Evolutionary conservation across 2,797 vertebrate species (phyloP).

Genomic region (Ciconia nigra): DNA sequence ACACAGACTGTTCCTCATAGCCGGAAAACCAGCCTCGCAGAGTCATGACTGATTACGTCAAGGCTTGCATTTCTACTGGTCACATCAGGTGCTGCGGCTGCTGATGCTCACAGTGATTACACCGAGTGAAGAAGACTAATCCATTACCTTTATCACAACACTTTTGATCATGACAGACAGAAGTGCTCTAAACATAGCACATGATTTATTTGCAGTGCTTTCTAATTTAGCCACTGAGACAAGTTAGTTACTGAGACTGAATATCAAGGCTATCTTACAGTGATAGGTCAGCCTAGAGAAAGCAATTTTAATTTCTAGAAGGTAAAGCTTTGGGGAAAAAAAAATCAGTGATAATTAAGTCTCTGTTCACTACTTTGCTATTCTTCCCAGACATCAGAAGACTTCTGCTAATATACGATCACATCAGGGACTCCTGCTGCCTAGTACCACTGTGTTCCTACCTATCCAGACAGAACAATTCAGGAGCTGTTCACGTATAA

Average conservation of each 20-base stretch:
- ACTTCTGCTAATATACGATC: background rate
- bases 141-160: constrained; percentile 29
- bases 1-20: background rate
- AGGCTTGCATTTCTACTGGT: background rate
- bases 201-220: constrained; percentile 30
- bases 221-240: background rate
- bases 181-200: background rate
- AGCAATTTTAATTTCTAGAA: background rate
- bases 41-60: background rate
- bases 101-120: constrained; percentile 12
- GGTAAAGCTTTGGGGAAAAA: background rate
- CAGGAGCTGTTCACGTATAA: background rate
- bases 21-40: background rate
- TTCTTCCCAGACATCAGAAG: background rate
- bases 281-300: background rate
- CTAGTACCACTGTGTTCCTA: background rate
- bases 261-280: constrained; percentile 20
- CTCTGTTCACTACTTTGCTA: background rate
- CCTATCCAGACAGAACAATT: background rate
- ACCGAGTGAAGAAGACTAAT: background rate
- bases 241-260: background rate
- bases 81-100: background rate
- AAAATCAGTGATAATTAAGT: background rate
- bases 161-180: background rate
- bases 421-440: background rate